A percentile compares a stretch with the other conserved stretches of the same genome.
Evolutionary conservation across 2,888 invertebrate species (phyloP).

Genomic region (Chymomyza fuscimana): DNA sequence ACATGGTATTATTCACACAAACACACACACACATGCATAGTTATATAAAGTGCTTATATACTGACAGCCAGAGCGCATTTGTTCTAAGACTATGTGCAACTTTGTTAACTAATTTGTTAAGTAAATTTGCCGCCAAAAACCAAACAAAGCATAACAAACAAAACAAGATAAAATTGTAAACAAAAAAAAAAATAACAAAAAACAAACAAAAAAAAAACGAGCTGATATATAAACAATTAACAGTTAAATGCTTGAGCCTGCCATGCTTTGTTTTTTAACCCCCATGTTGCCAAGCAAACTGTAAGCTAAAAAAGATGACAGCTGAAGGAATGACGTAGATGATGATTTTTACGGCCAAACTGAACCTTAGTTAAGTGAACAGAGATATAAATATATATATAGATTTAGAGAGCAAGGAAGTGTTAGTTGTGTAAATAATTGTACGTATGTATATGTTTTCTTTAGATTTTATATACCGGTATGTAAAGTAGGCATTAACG

Average conservation of each 20-base stretch:
- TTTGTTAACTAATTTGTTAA: conserved; percentile 75
- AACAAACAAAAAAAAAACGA: conserved; percentile 29
- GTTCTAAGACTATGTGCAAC: conserved; percentile 48
- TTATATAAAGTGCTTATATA: not conserved
- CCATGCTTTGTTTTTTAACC: not conserved
- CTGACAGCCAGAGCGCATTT: conserved; percentile 11
- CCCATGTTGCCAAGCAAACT: not conserved
- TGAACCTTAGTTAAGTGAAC: conserved; percentile 59
- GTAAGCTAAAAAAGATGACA: conserved; percentile 3
- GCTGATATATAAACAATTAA: conserved; percentile 20
- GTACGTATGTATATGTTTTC: conserved; percentile 54
- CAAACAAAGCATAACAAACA: conserved; percentile 8
- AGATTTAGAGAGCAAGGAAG: conserved; percentile 34
- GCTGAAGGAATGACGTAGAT: conserved; percentile 2
- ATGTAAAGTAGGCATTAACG: conserved; percentile 59
- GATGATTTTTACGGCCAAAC: conserved; percentile 26
- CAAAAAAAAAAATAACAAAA: conserved; percentile 6
- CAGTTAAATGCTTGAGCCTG: conserved; percentile 5
- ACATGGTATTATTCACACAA: conserved; percentile 10
- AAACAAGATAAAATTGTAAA: not conserved
- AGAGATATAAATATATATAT: not conserved
- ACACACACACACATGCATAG: not conserved
- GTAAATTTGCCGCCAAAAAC: conserved; percentile 61
- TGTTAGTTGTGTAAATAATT: conserved; percentile 70
- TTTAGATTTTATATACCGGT: conserved; percentile 57